Evolutionary conservation across 2,797 vertebrate species (phyloP).

Genomic region (Fringilla coelebs): DNA sequence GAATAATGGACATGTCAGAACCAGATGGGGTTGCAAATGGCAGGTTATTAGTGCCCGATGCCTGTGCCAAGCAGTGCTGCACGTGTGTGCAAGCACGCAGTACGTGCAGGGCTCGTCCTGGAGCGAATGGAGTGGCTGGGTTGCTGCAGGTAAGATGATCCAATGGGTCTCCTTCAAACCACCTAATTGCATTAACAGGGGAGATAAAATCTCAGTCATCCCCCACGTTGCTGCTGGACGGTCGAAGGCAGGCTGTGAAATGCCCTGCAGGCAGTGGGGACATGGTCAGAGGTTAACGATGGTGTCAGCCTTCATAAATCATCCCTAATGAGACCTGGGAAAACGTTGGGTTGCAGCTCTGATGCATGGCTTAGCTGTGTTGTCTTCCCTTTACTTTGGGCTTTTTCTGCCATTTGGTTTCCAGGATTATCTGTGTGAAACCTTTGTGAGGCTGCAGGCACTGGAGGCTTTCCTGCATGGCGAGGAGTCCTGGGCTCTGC

Average conservation of each 20-base stretch:
- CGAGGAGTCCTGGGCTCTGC: neutral
- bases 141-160: neutral
- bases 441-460: neutral
- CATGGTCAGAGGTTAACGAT: slow-evolving; percentile 31
- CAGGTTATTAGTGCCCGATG: neutral
- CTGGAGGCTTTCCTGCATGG: neutral
- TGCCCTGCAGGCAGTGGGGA: neutral
- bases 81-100: neutral
- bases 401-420: neutral
- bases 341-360: neutral
- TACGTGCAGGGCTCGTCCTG: rapidly evolving
- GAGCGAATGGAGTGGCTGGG: rapidly evolving
- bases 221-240: neutral
- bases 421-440: neutral
- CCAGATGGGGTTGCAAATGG: neutral
- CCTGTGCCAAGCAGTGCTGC: neutral
- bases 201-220: neutral
- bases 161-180: neutral
- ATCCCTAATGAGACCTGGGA: slow-evolving; percentile 11
- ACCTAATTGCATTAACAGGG: neutral
- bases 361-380: neutral
- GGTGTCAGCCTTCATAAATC: slow-evolving; percentile 51
- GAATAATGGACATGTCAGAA: slow-evolving; percentile 41
- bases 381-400: neutral
- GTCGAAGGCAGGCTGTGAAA: neutral